Evolutionary conservation across 1,140 invertebrate genomes (phyloP).

Genomic region (Macrobrachium nipponense): DNA sequence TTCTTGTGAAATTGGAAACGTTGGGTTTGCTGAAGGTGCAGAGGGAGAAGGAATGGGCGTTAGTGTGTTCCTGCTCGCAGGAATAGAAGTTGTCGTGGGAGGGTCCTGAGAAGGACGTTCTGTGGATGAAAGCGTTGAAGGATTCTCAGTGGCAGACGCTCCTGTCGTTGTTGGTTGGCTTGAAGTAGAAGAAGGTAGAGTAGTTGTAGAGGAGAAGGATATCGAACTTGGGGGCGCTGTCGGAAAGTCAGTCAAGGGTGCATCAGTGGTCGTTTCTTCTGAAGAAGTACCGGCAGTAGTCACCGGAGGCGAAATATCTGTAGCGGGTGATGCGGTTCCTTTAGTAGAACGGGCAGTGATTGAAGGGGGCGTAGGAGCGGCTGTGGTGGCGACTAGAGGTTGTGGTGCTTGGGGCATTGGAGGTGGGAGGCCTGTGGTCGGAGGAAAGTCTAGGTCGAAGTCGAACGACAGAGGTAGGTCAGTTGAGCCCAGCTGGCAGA

Average conservation of each 20-base stretch:
- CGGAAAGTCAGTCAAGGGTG: neutral
- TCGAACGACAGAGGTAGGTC: constrained; percentile 25
- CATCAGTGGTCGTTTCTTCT: neutral
- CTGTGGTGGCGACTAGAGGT: constrained; percentile 23
- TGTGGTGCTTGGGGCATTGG: constrained; percentile 31
- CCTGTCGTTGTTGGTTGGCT: neutral
- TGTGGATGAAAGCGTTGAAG: neutral
- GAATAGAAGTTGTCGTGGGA: neutral
- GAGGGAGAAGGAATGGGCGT: neutral
- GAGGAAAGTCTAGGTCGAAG: constrained; percentile 25
- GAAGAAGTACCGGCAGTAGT: neutral
- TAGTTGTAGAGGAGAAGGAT: neutral
- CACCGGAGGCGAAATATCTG: neutral
- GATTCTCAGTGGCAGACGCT: neutral
- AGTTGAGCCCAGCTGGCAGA: constrained; percentile 45
- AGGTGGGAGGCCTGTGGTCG: neutral
- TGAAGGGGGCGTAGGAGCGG: neutral
- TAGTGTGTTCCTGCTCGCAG: neutral
- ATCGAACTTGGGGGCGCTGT: neutral
- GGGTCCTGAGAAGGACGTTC: neutral
- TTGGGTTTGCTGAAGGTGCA: neutral
- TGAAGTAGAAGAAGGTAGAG: neutral
- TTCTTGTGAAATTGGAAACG: neutral
- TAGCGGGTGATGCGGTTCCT: neutral
- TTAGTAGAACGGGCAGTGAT: neutral